A percentile compares a stretch with the other conserved stretches of the same genome.
These are phyloP conservation scores for Tiliacea citrago DNA, from an alignment of 2,888 invertebrate genomes.

Conservation along the genomic window DNA sequence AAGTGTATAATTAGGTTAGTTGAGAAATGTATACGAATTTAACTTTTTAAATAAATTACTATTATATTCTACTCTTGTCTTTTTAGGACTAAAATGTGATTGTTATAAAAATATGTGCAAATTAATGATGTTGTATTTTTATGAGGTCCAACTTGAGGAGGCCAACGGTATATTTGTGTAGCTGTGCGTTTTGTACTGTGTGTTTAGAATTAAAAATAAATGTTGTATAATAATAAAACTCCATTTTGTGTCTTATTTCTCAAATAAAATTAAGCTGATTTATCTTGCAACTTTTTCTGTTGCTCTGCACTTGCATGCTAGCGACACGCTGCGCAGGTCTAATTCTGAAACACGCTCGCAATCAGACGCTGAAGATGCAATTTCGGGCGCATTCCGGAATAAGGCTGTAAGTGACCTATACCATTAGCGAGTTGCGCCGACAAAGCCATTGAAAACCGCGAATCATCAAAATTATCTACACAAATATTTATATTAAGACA, in stretches of 20 bases:
- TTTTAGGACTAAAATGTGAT: constrained; percentile 13
- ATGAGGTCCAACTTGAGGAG: background rate
- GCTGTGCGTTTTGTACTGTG: constrained; percentile 12
- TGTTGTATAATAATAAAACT: no score
- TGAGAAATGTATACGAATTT: constrained; percentile 16
- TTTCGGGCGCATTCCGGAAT: constrained; percentile 12
- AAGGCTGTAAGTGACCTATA: background rate
- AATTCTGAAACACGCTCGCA: background rate
- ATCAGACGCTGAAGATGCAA: background rate
- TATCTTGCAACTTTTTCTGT: background rate
- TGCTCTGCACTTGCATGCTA: background rate
- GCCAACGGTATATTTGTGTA: constrained; percentile 10
- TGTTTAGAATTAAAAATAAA: constrained; percentile 36
- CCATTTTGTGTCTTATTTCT: no score
- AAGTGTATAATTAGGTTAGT: background rate
- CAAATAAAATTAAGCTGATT: background rate
- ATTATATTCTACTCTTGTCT: background rate
- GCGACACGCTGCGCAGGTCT: background rate
- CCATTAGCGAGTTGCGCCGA: constrained; percentile 4
- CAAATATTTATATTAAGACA: background rate
- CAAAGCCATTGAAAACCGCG: constrained; percentile 18
- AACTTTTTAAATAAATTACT: background rate
- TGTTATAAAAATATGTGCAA: background rate
- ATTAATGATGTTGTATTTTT: background rate
- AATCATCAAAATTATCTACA: background rate